Base-by-base conservation (phyloP, 2,888 invertebrate genomes). In the Harpalus rufipes region DNA sequence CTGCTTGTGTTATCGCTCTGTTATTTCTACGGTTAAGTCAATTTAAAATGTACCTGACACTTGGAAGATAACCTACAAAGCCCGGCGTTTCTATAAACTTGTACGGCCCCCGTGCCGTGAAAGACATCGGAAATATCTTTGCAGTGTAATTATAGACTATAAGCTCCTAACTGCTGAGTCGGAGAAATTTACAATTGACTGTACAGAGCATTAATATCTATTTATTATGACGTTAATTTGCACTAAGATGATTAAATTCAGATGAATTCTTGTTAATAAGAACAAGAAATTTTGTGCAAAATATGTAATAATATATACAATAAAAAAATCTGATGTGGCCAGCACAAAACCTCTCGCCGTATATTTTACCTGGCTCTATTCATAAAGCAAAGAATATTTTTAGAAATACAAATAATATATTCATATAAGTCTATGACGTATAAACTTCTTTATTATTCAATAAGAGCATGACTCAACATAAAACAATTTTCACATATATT, bases 11-110 rank as follows among this genome's bases (percentile, higher is more conserved):
- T 63, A 63, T 63, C 63, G 63, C 63, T 21, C 12, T 63, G 25
- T 63, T 68, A 68, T 68, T 68, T 68, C 68, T 68, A n/a, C 68
- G 68, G 39, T 68, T 68, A 68, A 68, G 68, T 68, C 68, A 68
- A 39, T 68, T 68, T 39, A 32, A 39, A 68, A 25, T 21, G 25
- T 63, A 63, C 63, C 63, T 63, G 63, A 63, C 63, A 63, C 63
- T 63, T n/a, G 68, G 25, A 39, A 68, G 68, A 68, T 68, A 68
- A 68, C 68, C 68, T 68, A 32, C 68, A 68, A 68, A 68, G 68
- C 6, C 68, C 68, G 39, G 16, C 68, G 68, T 32, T 68, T 68
- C 68, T 68, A 68, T 68, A 68, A 68, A 68, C 68, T 68, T 68
- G 32, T 39, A 68, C 39, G 32, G 32, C 25, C 68, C 32, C 32